Percentiles rank a stretch among this genome's conserved stretches.
These are phyloP conservation scores for Orestias chungarensis DNA, from an alignment of 2,797 vertebrate species.

Conservation along the genomic window DNA sequence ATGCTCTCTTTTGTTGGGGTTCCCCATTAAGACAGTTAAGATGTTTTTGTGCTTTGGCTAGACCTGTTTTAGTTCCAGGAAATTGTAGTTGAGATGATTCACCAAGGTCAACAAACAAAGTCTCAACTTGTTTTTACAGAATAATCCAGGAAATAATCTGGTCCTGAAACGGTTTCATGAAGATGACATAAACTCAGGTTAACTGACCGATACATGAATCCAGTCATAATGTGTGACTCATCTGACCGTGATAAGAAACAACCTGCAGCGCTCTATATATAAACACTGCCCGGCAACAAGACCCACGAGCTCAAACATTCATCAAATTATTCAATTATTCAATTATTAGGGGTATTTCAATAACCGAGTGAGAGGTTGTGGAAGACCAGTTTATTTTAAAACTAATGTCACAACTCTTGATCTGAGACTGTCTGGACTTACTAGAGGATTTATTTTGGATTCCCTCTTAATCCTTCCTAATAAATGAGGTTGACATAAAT, in stretches of 20 bases:
- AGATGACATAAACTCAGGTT: neutral
- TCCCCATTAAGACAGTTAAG: too few species aligned
- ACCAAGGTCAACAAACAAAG: too few species aligned
- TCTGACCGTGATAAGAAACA: neutral
- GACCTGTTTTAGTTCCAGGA: too few species aligned
- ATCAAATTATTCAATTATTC: too few species aligned
- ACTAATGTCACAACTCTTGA: neutral
- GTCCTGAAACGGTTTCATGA: neutral
- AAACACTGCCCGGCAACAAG: conserved; percentile 3
- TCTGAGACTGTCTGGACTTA: conserved; percentile 12
- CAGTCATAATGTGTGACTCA: neutral
- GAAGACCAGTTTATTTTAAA: neutral
- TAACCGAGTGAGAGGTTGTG: neutral
- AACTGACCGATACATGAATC: neutral
- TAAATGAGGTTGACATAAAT: conserved; percentile 29
- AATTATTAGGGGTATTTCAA: too few species aligned
- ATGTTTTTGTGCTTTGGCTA: too few species aligned
- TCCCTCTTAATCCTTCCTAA: conserved; percentile 19
- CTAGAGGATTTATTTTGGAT: conserved; percentile 17
- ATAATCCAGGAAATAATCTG: too few species aligned
- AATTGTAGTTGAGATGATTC: too few species aligned
- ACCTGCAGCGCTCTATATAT: neutral
- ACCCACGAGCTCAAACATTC: too few species aligned
- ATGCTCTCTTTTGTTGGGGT: too few species aligned
- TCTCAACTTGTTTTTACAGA: too few species aligned